A percentile compares a stretch with the other conserved stretches of the same genome.
Evolutionary conservation across 92 coral and sea anemone species (phyloP).

Genomic region (Phenganax subtilis): DNA sequence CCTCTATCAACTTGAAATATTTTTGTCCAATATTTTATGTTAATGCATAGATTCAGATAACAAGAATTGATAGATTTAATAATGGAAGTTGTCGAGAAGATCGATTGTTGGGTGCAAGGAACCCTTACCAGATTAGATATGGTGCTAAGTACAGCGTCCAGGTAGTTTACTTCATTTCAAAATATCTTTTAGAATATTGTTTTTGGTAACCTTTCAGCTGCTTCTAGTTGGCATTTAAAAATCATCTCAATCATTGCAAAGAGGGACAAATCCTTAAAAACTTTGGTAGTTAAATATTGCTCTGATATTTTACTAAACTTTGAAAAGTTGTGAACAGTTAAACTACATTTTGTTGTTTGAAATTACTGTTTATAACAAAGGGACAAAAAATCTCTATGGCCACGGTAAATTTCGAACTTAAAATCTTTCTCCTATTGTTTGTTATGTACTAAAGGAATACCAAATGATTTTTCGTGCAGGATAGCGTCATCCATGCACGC

Average conservation of each 20-base stretch:
- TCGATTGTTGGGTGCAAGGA: neutral
- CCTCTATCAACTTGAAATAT: neutral
- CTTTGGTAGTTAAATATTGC: too few species aligned
- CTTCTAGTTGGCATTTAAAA: too few species aligned
- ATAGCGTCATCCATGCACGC: too few species aligned
- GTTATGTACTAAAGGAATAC: too few species aligned
- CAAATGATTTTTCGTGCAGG: too few species aligned
- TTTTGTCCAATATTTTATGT: neutral
- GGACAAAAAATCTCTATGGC: neutral
- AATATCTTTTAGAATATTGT: neutral
- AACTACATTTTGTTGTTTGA: too few species aligned
- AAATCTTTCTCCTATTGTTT: neutral
- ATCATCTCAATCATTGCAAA: too few species aligned
- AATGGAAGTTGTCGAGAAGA: conserved; percentile 51
- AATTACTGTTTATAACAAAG: too few species aligned
- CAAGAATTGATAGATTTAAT: conserved; percentile 50
- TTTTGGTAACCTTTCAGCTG: neutral
- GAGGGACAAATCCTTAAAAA: too few species aligned
- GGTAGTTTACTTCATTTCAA: conserved; percentile 32
- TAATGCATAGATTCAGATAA: conserved; percentile 36
- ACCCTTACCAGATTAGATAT: conserved; percentile 36
- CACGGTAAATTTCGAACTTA: neutral
- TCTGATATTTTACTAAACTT: too few species aligned
- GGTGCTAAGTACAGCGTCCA: conserved; percentile 43
- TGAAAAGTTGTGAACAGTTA: too few species aligned